Conservation (phyloP, 2,888 invertebrate genomes). For the Drosophila incognita region DNA sequence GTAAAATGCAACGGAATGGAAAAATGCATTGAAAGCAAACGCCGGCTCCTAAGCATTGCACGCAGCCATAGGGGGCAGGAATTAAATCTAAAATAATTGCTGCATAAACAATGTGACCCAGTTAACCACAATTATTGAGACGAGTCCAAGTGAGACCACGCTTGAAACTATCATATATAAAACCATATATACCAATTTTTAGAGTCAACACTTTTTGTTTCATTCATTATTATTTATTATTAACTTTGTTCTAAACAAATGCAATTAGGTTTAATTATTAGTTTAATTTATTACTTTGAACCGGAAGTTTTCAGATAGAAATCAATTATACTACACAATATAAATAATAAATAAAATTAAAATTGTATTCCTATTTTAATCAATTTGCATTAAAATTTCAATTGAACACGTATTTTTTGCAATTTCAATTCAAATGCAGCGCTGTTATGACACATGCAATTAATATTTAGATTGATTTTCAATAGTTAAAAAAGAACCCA, state of each 20-base stretch:
- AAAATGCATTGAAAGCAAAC: constrained; percentile 61
- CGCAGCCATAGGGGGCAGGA: constrained; percentile 44
- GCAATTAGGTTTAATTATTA: background rate
- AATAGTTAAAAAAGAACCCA: constrained; percentile 60
- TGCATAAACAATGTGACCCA: constrained; percentile 50
- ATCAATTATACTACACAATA: background rate
- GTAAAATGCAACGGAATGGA: constrained; percentile 73
- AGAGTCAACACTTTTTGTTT: background rate
- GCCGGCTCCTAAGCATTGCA: constrained; percentile 26
- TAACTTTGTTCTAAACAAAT: background rate
- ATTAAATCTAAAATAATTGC: constrained; percentile 67
- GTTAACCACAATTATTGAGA: constrained; percentile 57
- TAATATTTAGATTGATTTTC: constrained; percentile 79
- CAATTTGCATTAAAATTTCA: background rate
- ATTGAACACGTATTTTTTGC: constrained; percentile 11
- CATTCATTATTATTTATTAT: too few species aligned
- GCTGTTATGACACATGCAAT: constrained; percentile 66
- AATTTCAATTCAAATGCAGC: constrained; percentile 30
- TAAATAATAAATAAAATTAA: background rate
- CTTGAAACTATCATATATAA: constrained; percentile 1
- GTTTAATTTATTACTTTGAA: background rate
- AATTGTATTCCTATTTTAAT: background rate
- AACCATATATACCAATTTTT: background rate
- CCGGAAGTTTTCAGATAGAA: background rate
- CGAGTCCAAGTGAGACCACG: constrained; percentile 6